Percentiles rank a stretch among this genome's conserved stretches.
Conservation (phyloP, 64 coral and sea anemone genomes). For the Acropora tenuis region DNA sequence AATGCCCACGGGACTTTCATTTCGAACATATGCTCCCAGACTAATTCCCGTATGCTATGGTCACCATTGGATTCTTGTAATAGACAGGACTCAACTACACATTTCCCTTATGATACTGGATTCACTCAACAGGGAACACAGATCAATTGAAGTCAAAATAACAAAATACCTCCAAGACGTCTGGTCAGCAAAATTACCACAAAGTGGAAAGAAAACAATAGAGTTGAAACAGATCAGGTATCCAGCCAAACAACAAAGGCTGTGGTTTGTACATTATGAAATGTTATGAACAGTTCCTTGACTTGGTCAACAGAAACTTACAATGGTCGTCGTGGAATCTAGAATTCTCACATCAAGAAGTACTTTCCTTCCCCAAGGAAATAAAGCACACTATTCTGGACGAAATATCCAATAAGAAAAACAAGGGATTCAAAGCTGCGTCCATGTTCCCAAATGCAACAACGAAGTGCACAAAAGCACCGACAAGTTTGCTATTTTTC, state of each 20-base stretch:
- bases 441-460: slow-evolving; percentile 2
- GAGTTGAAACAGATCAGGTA: slow-evolving; percentile 14
- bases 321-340: slow-evolving; percentile 18
- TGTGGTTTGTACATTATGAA: slow-evolving; percentile 26
- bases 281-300: slow-evolving; percentile 18
- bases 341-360: background rate
- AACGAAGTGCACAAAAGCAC: background rate
- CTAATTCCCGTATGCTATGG: slow-evolving; percentile 3
- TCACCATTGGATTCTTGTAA: slow-evolving; percentile 22
- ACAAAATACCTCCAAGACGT: background rate
- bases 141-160: slow-evolving; percentile 1
- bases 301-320: slow-evolving; percentile 26
- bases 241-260: slow-evolving; percentile 1
- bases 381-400: slow-evolving; percentile 14
- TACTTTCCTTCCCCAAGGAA: background rate
- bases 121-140: background rate
- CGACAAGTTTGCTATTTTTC: background rate
- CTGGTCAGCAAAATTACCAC: slow-evolving; percentile 16
- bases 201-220: slow-evolving; percentile 4
- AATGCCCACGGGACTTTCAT: too few species aligned
- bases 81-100: background rate
- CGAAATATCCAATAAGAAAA: slow-evolving; percentile 19
- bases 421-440: background rate
- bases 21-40: too few species aligned
- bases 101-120: too few species aligned